phyloP scores from a whole-genome alignment of 2,113 vertebrate genomes.

The Bungarus multicinctus region DNA sequence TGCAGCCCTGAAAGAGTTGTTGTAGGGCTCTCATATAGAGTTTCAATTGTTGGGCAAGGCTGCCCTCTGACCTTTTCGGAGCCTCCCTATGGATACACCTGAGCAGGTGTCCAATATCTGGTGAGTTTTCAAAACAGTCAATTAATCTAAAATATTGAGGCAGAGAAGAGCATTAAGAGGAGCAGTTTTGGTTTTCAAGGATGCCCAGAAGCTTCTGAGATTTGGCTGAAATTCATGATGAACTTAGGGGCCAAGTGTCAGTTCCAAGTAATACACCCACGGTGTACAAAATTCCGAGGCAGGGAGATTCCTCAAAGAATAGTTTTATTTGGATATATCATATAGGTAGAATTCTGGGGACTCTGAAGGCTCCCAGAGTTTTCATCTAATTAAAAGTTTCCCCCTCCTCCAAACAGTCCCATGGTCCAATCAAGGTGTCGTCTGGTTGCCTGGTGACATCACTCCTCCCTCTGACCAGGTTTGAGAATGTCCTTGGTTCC shows the following conservation, averaged over 20 bases:
- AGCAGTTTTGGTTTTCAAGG: background rate
- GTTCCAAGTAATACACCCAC: no score
- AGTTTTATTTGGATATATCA: no score
- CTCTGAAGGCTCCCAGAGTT: no score
- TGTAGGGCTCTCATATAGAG: background rate
- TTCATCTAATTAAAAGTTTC: no score
- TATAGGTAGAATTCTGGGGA: no score
- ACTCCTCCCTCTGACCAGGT: no score
- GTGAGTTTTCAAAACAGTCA: background rate
- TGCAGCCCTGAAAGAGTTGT: background rate
- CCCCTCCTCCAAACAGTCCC: no score
- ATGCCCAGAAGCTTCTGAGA: background rate
- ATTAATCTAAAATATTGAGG: background rate
- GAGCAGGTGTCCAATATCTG: background rate
- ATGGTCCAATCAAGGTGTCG: no score
- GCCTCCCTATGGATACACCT: background rate
- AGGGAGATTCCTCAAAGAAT: no score
- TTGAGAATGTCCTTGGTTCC: no score
- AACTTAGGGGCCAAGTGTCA: background rate
- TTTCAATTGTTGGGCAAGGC: background rate
- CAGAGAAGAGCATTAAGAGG: background rate
- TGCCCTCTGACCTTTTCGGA: background rate
- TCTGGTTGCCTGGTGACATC: no score
- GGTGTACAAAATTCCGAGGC: no score
- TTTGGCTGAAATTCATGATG: background rate